Percentiles rank a stretch among this genome's conserved stretches.
phyloP scores from a whole-genome alignment of 2,113 vertebrate genomes.

The Anarhynchus alexandrinus region DNA sequence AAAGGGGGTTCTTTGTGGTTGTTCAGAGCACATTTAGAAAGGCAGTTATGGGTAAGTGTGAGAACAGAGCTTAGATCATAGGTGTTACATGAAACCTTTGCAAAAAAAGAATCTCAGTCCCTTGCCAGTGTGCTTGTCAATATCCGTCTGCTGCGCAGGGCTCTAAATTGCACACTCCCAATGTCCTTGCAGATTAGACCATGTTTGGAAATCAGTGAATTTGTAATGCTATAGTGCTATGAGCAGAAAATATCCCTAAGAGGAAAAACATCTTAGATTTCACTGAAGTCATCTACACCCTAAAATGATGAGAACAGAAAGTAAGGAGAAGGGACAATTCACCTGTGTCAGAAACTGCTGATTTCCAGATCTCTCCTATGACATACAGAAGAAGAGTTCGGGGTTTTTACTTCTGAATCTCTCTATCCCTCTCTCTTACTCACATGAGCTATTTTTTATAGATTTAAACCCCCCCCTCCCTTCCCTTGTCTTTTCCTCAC shows the following conservation, averaged over 20 bases:
- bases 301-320: background rate
- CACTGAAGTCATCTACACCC: background rate
- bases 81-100: background rate
- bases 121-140: background rate
- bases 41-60: background rate
- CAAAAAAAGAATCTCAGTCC: background rate
- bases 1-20: background rate
- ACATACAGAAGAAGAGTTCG: background rate
- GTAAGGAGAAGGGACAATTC: background rate
- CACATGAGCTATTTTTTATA: background rate
- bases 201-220: background rate
- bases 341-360: background rate
- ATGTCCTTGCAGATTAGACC: background rate
- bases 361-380: background rate
- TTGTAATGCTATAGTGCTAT: background rate
- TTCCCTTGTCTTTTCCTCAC: background rate
- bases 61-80: background rate
- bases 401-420: background rate
- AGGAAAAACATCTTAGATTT: background rate
- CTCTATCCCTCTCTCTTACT: background rate
- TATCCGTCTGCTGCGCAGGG: background rate
- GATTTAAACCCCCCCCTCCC: background rate
- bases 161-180: background rate
- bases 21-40: background rate
- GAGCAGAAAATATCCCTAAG: background rate